Base-by-base conservation (phyloP, 2,888 invertebrate species). In the Physocephala rufipes region DNA sequence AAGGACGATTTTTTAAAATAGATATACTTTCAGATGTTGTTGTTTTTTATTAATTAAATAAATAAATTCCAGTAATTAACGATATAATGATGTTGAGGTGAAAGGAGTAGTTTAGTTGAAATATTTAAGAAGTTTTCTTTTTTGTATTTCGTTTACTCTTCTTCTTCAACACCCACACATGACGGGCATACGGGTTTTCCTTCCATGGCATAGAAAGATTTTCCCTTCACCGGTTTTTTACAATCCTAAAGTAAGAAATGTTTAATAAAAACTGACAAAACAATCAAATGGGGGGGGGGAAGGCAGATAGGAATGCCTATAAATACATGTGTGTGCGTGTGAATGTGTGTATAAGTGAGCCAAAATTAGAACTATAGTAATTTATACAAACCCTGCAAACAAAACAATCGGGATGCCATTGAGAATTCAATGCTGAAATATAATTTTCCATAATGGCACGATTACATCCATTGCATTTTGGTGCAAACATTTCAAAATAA, bases 381-480 rank as follows among this genome's bases (percentile, higher is more conserved):
- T 2, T 4, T 45, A 2, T 55, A 88, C 95, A 90, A 90, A 99
- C 98, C 93, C 96, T 92, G 90, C 99, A 99, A 77, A 97, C 96
- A 89, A 99, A 99, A 88, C 99, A 99, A 84, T 97, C 95, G 13
- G 98, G 93, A 87, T 99, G 99, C 98, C 99, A 99, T 87, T 99
- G 97, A 76, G 95, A 93, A 87, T 96, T 96, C 78, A 99, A 90
- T 67, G 98, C 99, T 43, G 97, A 97, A 86, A 99, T 97, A 87
- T 97, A 99, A 87, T 97, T 98, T 87, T 97, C 96, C 92, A 96
- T 96, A 82, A 99, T 99, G 76, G 98, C 95, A 68, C 95, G 92
- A 82, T 90, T 93, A 89, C 99, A 99, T 55, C 97, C 97, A 67
- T 96, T 96, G 87, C 99, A 99, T 85, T 97, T 97, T 2, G 98